A percentile compares a stretch with the other conserved stretches of the same genome.
Conservation (phyloP, 2,797 vertebrate species). For the Muscicapa comitata region DNA sequence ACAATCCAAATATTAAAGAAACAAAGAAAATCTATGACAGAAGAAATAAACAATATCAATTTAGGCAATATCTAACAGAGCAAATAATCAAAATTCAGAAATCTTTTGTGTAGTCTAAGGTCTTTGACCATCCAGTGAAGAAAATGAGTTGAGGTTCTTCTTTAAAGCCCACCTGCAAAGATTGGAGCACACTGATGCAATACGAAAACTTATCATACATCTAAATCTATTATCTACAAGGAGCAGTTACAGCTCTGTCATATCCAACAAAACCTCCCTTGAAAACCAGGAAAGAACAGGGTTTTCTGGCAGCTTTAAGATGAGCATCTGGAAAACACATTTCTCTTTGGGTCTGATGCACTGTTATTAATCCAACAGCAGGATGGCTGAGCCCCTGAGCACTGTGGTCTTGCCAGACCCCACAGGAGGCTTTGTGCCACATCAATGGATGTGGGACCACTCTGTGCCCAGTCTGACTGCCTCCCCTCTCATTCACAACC, state of each 20-base stretch:
- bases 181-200: neutral
- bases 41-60: neutral
- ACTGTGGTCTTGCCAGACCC: neutral
- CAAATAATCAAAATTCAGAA: neutral
- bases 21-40: neutral
- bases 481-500: fast-evolving
- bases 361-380: neutral
- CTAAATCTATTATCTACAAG: neutral
- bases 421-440: neutral
- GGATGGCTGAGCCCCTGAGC: neutral
- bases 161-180: conserved; percentile 6
- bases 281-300: neutral
- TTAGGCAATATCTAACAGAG: neutral
- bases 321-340: neutral
- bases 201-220: neutral
- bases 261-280: neutral
- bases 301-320: neutral
- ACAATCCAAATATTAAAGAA: neutral
- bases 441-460: neutral
- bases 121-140: neutral
- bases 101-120: neutral
- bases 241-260: neutral
- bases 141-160: conserved; percentile 22
- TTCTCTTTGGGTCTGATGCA: neutral
- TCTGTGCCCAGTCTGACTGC: fast-evolving